Conservation (phyloP, 2,113 vertebrate species). For the Syngnathus floridae region DNA sequence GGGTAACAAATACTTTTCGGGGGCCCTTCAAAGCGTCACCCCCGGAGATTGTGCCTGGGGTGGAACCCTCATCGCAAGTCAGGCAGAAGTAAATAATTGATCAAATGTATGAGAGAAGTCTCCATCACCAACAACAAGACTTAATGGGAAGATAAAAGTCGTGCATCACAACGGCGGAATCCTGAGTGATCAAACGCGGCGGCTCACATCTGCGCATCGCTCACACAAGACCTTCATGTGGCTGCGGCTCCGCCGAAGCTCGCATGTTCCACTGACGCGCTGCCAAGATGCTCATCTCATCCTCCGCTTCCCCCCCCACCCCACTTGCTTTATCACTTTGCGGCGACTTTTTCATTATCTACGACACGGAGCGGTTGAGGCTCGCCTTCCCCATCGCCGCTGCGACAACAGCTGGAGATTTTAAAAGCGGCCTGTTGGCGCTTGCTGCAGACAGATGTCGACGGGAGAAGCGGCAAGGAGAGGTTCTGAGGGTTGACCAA, state of each 20-base stretch:
- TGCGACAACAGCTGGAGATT: constrained; percentile 20
- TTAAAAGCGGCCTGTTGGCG: not conserved
- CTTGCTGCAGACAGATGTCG: not conserved
- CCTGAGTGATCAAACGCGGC: constrained; percentile 54
- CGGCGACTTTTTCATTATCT: constrained; percentile 28
- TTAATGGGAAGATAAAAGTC: constrained; percentile 63
- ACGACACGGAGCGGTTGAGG: constrained; percentile 38
- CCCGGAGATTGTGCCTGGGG: constrained; percentile 1
- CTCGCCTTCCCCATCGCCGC: constrained; percentile 17
- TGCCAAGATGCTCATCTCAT: constrained; percentile 1
- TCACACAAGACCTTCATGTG: constrained; percentile 42
- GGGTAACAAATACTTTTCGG: constrained; percentile 58
- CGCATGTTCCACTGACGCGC: not conserved
- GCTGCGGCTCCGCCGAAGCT: constrained; percentile 12
- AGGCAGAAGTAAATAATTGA: constrained; percentile 66
- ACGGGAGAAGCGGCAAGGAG: not conserved
- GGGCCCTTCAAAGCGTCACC: constrained; percentile 42
- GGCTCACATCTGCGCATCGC: constrained; percentile 34
- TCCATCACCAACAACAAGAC: constrained; percentile 64
- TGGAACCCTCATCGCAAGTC: constrained; percentile 38
- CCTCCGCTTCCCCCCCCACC: not conserved
- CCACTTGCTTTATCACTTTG: not conserved
- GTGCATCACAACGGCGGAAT: constrained; percentile 55
- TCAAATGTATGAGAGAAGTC: constrained; percentile 66
- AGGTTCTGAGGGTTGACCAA: not conserved